Percentiles rank a stretch among this genome's conserved stretches.
Evolutionary conservation across 2,888 invertebrate species (phyloP).

Genomic region (Xestia ashworthii): DNA sequence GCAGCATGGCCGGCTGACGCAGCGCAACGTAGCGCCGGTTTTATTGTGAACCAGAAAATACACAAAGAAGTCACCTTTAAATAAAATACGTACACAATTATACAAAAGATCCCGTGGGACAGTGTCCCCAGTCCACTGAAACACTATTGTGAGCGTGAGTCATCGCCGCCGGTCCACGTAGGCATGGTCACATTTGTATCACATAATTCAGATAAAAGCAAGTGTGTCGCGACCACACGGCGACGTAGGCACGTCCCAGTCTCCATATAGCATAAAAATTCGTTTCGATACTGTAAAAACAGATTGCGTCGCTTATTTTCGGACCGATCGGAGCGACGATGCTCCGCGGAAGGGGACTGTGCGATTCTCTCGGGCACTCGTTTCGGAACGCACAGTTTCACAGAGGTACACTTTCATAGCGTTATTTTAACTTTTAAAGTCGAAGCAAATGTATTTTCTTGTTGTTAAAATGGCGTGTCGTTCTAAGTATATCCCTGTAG

Average conservation of each 20-base stretch:
- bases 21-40: constrained; percentile 72
- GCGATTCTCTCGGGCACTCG: constrained; percentile 59
- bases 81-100: constrained; percentile 68
- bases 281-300: constrained; percentile 72
- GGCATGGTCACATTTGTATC: constrained; percentile 75
- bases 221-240: constrained; percentile 60
- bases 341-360: constrained; percentile 70
- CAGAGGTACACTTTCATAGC: constrained; percentile 64
- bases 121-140: constrained; percentile 70
- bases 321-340: constrained; percentile 72
- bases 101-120: constrained; percentile 62
- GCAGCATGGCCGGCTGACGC: constrained; percentile 66
- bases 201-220: constrained; percentile 66
- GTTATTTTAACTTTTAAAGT: constrained; percentile 47
- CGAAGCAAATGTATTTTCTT: constrained; percentile 58
- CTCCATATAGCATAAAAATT: constrained; percentile 72
- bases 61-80: constrained; percentile 50
- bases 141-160: constrained; percentile 73
- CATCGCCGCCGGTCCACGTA: constrained; percentile 75
- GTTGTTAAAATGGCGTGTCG: constrained; percentile 75
- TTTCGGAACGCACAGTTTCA: constrained; percentile 62
- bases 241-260: constrained; percentile 72
- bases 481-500: constrained; percentile 82
- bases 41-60: constrained; percentile 71
- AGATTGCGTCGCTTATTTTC: constrained; percentile 74